Base-by-base conservation (phyloP, 2,113 vertebrate genomes). In the Desmodus rotundus region DNA sequence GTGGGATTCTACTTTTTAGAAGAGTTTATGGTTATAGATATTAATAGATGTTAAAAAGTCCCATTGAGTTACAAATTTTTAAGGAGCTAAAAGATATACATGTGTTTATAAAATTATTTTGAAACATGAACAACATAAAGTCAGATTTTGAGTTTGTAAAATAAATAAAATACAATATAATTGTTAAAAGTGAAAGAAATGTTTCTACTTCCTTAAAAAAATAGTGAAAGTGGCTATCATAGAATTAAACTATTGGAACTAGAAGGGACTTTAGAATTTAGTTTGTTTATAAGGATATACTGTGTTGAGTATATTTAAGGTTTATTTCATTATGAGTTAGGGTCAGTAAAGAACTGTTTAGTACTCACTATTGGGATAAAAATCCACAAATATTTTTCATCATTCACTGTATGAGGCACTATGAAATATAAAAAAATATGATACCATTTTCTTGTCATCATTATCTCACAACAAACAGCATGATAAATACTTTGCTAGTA, bases 151-250 rank as follows among this genome's bases (percentile, higher is more conserved):
- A 50, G 58, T 63, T 50, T 80, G 65, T 63, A 84, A 52, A 91
- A 56, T 89, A 72, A 47, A 67, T 54, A 87, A 36, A 38, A 56
- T 50, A 41, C 1, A 73, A 38, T 33, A 56, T 58, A 9, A 63
- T 47, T 70, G 43, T 93, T 85, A 76, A 93, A 89, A 47, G 17
- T 56, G 4, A 92, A 89, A 89, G 5, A 93, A 93, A 70, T 83
- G 5, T 47, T 94, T 67, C 31, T 74, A 47, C 6, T 47, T 87
- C 3, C 33, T 43, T 38, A 88, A 94, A 86, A 92, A 84, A 72
- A 43, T 92, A 74, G 22, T n/a, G 16, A 73, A 82, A 77, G 13
- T 81, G 22, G 8, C 19, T 87, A 13, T 41, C 12, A 43, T 5
- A 28, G 4, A 91, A 54, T 93, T 50, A 80, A 93, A 74, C 16